These are phyloP conservation scores for Madoqua kirkii DNA, from an alignment of 2,113 vertebrate species.

Conservation along the genomic window DNA sequence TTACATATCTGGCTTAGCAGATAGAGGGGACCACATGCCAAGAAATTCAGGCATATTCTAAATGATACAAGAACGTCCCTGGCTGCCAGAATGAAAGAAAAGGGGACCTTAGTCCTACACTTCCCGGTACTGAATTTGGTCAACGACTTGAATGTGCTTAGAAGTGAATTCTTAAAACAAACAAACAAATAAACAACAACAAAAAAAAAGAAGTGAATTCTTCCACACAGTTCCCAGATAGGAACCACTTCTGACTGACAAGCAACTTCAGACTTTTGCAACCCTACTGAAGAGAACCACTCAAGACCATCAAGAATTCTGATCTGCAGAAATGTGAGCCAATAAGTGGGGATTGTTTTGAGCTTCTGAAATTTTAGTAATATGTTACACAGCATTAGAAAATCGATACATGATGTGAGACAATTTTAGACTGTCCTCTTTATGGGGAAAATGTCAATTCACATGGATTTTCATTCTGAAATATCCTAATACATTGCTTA, in stretches of 20 bases:
- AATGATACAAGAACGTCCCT: not conserved
- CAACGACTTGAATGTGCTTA: not conserved
- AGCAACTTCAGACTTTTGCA: not conserved
- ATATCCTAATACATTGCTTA: not conserved
- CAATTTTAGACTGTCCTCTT: not conserved
- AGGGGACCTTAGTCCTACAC: not conserved
- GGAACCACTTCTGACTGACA: not conserved
- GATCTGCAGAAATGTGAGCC: not conserved
- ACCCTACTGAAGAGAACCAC: not conserved
- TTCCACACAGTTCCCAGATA: not conserved
- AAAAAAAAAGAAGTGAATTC: not conserved
- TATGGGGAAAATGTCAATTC: not conserved
- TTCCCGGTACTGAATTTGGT: not conserved
- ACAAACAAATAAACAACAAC: too few relatives aligned
- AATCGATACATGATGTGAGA: not conserved
- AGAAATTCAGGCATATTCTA: not conserved
- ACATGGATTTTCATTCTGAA: not conserved
- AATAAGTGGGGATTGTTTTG: not conserved
- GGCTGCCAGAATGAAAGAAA: not conserved
- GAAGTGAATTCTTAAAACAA: not conserved
- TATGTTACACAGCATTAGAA: not conserved
- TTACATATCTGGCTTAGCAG: not conserved
- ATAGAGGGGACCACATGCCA: rapidly evolving
- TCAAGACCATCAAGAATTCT: not conserved
- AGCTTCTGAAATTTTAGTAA: not conserved